A percentile compares a stretch with the other conserved stretches of the same genome.
These are phyloP conservation scores for Ia io DNA, from an alignment of 2,113 vertebrate genomes.

Conservation along the genomic window DNA sequence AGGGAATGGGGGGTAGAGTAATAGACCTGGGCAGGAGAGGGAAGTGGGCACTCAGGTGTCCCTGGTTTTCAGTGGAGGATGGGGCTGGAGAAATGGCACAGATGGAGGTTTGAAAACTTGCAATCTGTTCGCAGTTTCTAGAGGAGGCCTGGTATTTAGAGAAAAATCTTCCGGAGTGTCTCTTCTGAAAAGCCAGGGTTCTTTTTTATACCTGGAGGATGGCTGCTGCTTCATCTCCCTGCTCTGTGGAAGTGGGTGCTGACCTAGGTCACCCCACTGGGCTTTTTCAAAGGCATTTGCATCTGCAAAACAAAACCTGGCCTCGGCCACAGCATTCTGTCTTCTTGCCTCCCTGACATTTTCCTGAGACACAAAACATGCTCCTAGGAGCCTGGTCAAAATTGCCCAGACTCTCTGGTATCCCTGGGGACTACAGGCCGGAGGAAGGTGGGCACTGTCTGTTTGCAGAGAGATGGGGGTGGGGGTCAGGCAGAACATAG, in stretches of 20 bases:
- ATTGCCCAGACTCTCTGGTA: neutral
- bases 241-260: neutral
- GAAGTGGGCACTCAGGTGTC: neutral
- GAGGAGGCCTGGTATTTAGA: conserved; percentile 23
- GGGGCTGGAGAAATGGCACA: neutral
- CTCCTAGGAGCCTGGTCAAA: neutral
- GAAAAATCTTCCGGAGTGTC: neutral
- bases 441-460: neutral
- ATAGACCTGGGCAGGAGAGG: neutral
- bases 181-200: neutral
- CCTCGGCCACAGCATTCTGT: neutral
- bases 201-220: neutral
- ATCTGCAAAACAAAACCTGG: neutral
- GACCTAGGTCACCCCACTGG: neutral
- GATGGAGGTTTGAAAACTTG: neutral
- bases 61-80: neutral
- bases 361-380: neutral
- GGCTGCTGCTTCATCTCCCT: neutral
- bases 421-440: neutral
- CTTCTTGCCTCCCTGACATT: neutral
- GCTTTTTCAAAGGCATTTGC: neutral
- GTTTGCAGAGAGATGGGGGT: neutral
- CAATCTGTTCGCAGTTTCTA: neutral
- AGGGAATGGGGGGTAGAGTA: neutral
- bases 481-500: neutral